Evolutionary conservation across 2,113 vertebrate genomes (phyloP).

Genomic region (Cariama cristata): DNA sequence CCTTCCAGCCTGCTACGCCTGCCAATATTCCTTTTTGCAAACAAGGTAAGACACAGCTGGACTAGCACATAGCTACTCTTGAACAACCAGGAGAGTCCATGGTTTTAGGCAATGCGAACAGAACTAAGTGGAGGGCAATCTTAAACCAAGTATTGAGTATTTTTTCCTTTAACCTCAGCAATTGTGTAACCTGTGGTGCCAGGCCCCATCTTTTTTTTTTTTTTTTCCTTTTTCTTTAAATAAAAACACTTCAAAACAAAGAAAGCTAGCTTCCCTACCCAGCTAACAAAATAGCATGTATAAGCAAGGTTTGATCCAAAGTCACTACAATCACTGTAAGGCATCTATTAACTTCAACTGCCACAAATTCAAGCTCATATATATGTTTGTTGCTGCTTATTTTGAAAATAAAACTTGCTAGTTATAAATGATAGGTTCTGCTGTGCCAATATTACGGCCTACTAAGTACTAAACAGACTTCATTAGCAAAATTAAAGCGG

Average conservation of each 20-base stretch:
- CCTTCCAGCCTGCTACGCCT: neutral
- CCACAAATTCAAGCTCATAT: neutral
- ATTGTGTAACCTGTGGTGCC: neutral
- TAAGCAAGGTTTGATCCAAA: neutral
- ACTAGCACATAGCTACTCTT: neutral
- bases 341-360: neutral
- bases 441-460: neutral
- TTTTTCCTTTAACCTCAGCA: neutral
- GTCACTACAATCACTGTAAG: neutral
- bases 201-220: neutral
- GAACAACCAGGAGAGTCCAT: neutral
- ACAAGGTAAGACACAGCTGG: neutral
- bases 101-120: neutral
- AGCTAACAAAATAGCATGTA: neutral
- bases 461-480: neutral
- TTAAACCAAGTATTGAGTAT: neutral
- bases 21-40: neutral
- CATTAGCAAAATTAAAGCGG: neutral
- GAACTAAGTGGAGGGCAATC: neutral
- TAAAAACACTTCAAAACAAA: neutral
- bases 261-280: neutral
- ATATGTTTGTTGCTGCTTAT: neutral
- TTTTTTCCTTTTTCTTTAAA: neutral
- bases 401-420: constrained; percentile 19
- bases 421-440: neutral